Conservation (phyloP, 2,113 vertebrate species). For the Pollachius pollachius region DNA sequence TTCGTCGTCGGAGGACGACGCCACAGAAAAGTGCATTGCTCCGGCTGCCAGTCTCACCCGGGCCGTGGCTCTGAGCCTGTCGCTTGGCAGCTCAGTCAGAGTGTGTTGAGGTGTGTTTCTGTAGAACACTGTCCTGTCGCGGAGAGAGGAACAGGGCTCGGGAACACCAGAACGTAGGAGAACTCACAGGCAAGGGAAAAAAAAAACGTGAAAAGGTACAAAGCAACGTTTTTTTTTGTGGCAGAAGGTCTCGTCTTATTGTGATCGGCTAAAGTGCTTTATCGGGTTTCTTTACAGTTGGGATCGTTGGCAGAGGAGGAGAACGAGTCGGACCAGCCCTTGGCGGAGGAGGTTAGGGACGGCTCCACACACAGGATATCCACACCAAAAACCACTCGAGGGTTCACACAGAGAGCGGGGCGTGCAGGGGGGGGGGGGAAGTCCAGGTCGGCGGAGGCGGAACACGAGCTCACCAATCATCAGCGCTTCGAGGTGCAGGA, state of each 20-base stretch:
- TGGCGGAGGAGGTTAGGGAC: background rate
- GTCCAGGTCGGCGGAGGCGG: background rate
- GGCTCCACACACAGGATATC: background rate
- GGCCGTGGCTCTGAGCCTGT: background rate
- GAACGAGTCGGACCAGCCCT: background rate
- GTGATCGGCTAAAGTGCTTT: background rate
- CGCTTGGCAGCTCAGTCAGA: background rate
- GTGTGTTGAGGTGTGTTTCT: background rate
- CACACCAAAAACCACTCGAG: background rate
- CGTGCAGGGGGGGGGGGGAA: background rate
- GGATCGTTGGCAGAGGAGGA: background rate
- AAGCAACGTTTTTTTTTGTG: background rate
- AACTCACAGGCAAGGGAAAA: background rate
- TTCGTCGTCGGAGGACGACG: background rate
- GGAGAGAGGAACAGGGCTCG: no score
- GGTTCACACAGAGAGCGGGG: background rate
- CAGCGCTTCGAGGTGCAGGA: background rate
- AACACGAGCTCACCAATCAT: background rate
- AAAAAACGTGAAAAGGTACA: background rate
- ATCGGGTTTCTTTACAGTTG: background rate
- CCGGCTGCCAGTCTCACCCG: background rate
- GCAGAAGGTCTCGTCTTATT: background rate
- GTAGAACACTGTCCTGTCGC: background rate
- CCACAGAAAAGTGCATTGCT: background rate
- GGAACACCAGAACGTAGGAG: background rate